Base-by-base conservation (phyloP, 1,140 invertebrate genomes). In the Rhizoglyphus robini region DNA sequence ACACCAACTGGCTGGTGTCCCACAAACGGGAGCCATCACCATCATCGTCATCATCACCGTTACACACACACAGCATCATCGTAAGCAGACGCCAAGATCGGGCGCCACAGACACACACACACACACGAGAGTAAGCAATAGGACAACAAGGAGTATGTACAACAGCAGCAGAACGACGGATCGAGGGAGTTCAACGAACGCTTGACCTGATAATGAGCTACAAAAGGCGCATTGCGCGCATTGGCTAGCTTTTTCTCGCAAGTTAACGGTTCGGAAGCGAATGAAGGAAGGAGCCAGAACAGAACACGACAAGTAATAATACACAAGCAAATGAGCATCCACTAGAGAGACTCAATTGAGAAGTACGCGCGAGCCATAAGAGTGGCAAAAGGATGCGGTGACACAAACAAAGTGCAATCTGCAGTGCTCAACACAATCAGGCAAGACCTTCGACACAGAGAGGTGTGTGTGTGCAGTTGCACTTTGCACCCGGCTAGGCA, bases 191-290 rank as follows among this genome's bases (percentile, higher is more conserved):
- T 54, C 51, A 54, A 54, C 51, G 51, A 54, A 54, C 51, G 51
- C 51, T 8, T 54, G 51, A 54, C 51, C 51, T 54, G 51, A 54
- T 54, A 54, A 54, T 54, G 51, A 54, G 51, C 51, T 54, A 54
- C 51, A 54, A 54, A 54, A 54, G 51, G 51, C 51, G 8, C 8
- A 23, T 54, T 20, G 20, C 20, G 23, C 20, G 51, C 15, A 23
- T 54, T 41, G 36, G 36, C 36, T 41, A 18, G 23, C 41, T 46
- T 32, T 11, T 20, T 8, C 51, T 54, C 8, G 15, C 51, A 54
- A 8, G 23, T 54, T 54, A 54, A 23, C 51, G 23, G 23, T 41
- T 41, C 36, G 36, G 36, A 41, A 41, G 36, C 36, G 18, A 41
- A 41, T 18, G 36, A 41, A 46, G 15, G 41, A 23, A 46, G 41